Evolutionary conservation across 2,888 invertebrate genomes (phyloP), one percentile per base, ranked within the genome.

Genomic region (Fragum sueziense): DNA sequence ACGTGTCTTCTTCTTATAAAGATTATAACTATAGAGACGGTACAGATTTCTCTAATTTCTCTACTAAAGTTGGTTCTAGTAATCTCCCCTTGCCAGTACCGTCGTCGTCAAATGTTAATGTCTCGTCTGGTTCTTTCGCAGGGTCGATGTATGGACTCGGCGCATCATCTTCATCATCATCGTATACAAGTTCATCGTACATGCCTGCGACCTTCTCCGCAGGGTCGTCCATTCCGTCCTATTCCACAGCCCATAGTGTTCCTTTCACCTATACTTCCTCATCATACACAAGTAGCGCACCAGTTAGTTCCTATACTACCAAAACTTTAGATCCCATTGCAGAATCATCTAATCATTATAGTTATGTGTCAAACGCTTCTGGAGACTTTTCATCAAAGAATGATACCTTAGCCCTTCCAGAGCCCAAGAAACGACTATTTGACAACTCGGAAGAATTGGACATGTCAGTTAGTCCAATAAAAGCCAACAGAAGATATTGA

Each of bases 341-440:
- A 31, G 87, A 86, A 62, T 62, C 86, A 65, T 59, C 86, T n/a
- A 81, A 82, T 65, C 87, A 87, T 76, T 88, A 85, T 74, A 90
- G 88, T 69, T 90, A 90, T 67, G 84, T 88, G 25, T 90, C 90
- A 14, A 88, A 88, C 78, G 79, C 83, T 14, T 88, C 88, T 17
- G 85, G 84, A 31, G 87, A 85, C 22, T 80, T 76, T 34, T 82
- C 79, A 11, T 81, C 83, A 3, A 85, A 85, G 37, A 79, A 85
- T 51, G 88, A 88, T 59, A 88, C 89, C 0, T 87, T 87, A 76
- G 80, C 74, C 22, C 76, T 89, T 3, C 87, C 90, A 41, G 90
- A 90, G 70, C 90, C 90, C 31, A 90, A 90, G 79, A 89, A 88
- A 76, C 83, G 89, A 77, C 86, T 90, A 65, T 90, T 90, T 83